These are phyloP conservation scores for Trimorus sp. DNA, from an alignment of 2,888 invertebrate species.

Conservation along the genomic window DNA sequence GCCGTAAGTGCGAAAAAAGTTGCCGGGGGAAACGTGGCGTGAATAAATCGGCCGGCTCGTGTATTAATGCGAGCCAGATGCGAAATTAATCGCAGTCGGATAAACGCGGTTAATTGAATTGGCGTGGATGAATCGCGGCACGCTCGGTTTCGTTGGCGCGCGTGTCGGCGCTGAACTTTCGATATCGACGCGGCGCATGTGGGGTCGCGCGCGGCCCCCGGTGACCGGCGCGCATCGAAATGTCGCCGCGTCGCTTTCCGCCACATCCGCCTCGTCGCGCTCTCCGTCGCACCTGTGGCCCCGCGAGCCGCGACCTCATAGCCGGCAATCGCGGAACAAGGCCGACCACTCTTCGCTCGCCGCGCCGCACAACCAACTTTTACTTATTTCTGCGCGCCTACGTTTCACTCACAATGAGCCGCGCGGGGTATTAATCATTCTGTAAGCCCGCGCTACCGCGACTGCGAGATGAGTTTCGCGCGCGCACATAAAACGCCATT, in stretches of 20 bases:
- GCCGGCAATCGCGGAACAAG: slow-evolving; percentile 73
- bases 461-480: slow-evolving; percentile 47
- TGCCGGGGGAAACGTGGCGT: no score
- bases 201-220: slow-evolving; percentile 37
- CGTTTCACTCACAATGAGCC: slow-evolving; percentile 66
- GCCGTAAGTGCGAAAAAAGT: no score
- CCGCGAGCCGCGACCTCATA: slow-evolving; percentile 63
- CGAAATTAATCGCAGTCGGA: slow-evolving; percentile 5
- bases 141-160: slow-evolving; percentile 53
- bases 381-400: slow-evolving; percentile 73
- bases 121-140: slow-evolving; percentile 33
- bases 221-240: slow-evolving; percentile 59
- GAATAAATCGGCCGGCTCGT: neutral
- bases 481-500: slow-evolving; percentile 24
- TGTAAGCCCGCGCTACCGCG: slow-evolving; percentile 53
- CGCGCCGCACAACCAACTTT: slow-evolving; percentile 70
- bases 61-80: neutral
- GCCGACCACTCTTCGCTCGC: slow-evolving; percentile 71
- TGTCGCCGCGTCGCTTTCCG: slow-evolving; percentile 58
- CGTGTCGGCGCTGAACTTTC: slow-evolving; percentile 59
- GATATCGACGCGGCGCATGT: slow-evolving; percentile 48
- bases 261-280: slow-evolving; percentile 62
- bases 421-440: slow-evolving; percentile 65
- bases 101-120: slow-evolving; percentile 23
- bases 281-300: slow-evolving; percentile 57